Evolutionary conservation across 2,113 vertebrate genomes (phyloP).

Genomic region (Anser brachyrhynchus): DNA sequence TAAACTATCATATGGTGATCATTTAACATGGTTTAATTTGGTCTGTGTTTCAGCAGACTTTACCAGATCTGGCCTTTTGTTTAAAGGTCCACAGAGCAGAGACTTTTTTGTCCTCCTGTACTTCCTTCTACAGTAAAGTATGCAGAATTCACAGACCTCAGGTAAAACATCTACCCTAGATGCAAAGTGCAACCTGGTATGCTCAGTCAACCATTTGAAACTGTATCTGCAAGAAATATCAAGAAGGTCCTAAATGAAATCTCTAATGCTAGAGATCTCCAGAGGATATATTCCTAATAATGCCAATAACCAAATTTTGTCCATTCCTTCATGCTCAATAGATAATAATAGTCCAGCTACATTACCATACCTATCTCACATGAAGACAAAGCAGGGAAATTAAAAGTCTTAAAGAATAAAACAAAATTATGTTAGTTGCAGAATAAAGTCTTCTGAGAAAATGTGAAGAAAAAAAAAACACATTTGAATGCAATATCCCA

Average conservation of each 20-base stretch:
- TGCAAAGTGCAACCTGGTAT: background rate
- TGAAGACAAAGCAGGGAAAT: background rate
- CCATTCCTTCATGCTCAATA: background rate
- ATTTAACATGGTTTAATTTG: background rate
- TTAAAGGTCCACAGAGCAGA: background rate
- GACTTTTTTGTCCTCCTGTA: background rate
- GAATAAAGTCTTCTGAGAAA: background rate
- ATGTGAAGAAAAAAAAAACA: background rate
- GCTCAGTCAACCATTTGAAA: background rate
- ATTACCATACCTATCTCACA: background rate
- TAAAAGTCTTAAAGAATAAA: background rate
- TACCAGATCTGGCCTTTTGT: background rate
- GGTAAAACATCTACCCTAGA: background rate
- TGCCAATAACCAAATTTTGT: background rate
- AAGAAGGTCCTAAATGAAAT: background rate
- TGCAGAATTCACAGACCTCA: background rate
- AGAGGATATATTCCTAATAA: background rate
- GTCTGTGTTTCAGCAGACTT: background rate
- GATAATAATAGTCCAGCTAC: background rate
- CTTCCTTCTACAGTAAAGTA: background rate
- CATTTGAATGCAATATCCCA: background rate
- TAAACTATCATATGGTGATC: background rate
- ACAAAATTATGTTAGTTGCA: background rate
- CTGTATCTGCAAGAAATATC: background rate
- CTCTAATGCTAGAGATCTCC: background rate